These are phyloP conservation scores for Trissolcus basalis DNA, from an alignment of 1,140 invertebrate genomes.

Conservation along the genomic window DNA sequence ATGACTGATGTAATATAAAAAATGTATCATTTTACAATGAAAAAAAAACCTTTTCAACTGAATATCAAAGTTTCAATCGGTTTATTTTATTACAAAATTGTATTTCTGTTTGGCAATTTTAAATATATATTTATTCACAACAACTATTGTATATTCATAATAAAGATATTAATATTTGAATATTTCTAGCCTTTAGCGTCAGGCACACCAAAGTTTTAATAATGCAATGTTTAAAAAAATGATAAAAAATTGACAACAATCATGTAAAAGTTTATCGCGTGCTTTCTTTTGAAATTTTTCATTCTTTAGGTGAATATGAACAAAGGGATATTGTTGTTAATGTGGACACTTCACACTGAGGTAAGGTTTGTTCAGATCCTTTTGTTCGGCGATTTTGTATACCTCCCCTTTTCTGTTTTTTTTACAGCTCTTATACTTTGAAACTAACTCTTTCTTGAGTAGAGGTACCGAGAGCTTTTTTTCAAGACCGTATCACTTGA, in stretches of 20 bases:
- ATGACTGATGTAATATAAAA: too few species aligned
- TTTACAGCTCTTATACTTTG: constrained; percentile 44
- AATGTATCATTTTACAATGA: too few species aligned
- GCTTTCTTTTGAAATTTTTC: not conserved
- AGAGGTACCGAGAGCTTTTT: constrained; percentile 50
- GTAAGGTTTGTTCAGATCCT: constrained; percentile 36
- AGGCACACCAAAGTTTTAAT: too few species aligned
- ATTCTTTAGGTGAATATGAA: not conserved
- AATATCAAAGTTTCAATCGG: too few species aligned
- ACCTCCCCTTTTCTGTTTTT: constrained; percentile 43
- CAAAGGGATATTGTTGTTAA: constrained; percentile 35
- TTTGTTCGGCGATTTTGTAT: constrained; percentile 50
- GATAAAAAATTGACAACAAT: not conserved
- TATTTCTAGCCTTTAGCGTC: too few species aligned
- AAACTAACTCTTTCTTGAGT: constrained; percentile 51
- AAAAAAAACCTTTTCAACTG: too few species aligned
- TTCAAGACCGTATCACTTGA: constrained; percentile 52
- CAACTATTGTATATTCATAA: too few species aligned
- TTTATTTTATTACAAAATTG: too few species aligned
- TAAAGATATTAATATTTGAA: too few species aligned
- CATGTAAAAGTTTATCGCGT: not conserved
- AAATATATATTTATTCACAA: too few species aligned
- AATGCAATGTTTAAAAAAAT: too few species aligned
- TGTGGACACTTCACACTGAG: constrained; percentile 16
- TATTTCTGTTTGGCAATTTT: too few species aligned